Percentiles rank a stretch among this genome's conserved stretches.
Evolutionary conservation across 2,888 invertebrate species (phyloP).

Genomic region (Melinopterus prodromus): DNA sequence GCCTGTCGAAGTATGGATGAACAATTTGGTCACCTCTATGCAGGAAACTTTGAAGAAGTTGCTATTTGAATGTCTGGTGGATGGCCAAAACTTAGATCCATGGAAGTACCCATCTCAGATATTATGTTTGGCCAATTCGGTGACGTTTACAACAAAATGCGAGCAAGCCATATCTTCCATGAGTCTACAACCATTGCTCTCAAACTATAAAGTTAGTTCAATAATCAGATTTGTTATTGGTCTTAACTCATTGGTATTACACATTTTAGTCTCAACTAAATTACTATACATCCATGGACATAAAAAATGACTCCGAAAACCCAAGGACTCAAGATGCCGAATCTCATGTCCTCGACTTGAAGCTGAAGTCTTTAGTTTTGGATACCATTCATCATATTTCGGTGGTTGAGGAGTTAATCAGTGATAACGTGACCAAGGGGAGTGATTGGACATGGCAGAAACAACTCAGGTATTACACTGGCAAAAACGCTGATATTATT

Average conservation of each 20-base stretch:
- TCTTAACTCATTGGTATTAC: too few relatives aligned
- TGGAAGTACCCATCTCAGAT: slow-evolving; percentile 78
- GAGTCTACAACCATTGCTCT: slow-evolving; percentile 65
- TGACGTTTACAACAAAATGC: slow-evolving; percentile 84
- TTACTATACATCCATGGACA: slow-evolving; percentile 62
- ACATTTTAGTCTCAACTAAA: slow-evolving; percentile 61
- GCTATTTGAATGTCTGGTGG: slow-evolving; percentile 66
- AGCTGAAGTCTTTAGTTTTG: slow-evolving; percentile 90
- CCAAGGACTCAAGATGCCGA: slow-evolving; percentile 41
- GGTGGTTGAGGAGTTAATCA: slow-evolving; percentile 80
- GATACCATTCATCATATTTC: slow-evolving; percentile 93
- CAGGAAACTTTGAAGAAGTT: slow-evolving; percentile 76
- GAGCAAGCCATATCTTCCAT: slow-evolving; percentile 81
- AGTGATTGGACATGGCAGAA: slow-evolving; percentile 95
- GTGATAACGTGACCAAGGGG: slow-evolving; percentile 70
- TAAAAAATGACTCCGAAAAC: slow-evolving; percentile 44
- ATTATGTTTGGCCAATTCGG: slow-evolving; percentile 83
- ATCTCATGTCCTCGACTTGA: slow-evolving; percentile 66
- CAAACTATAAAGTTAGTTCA: slow-evolving; percentile 60
- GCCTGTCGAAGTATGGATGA: slow-evolving; percentile 87
- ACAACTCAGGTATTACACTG: slow-evolving; percentile 75
- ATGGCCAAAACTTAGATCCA: slow-evolving; percentile 67
- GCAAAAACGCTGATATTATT: slow-evolving; percentile 66
- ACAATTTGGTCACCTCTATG: slow-evolving; percentile 84
- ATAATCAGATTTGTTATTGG: slow-evolving; percentile 45